A percentile compares a stretch with the other conserved stretches of the same genome.
These are phyloP conservation scores for Zaprionus obscuricornis DNA, from an alignment of 2,888 invertebrate genomes.

Conservation along the genomic window DNA sequence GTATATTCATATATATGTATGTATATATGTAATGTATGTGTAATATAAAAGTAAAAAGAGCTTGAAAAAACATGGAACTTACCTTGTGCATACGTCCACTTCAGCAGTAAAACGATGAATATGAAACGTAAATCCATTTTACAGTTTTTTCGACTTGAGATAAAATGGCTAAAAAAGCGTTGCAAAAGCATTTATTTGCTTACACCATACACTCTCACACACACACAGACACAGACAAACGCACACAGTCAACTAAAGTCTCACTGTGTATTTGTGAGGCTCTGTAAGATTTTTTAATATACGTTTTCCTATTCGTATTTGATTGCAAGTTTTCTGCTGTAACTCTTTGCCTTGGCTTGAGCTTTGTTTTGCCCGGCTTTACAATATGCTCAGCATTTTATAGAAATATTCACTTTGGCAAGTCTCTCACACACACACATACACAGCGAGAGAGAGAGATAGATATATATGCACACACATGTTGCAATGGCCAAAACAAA, in stretches of 20 bases:
- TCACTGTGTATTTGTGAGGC: conserved; percentile 23
- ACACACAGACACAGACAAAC: conserved; percentile 17
- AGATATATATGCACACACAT: conserved; percentile 15
- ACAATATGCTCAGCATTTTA: conserved; percentile 23
- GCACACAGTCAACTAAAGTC: conserved; percentile 26
- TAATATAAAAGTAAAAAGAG: too few species aligned
- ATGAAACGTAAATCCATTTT: conserved; percentile 81
- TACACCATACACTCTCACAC: conserved; percentile 36
- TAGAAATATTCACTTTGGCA: conserved; percentile 9
- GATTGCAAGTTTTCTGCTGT: conserved; percentile 47
- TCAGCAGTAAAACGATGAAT: conserved; percentile 80
- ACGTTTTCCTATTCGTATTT: conserved; percentile 38
- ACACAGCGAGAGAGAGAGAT: neutral
- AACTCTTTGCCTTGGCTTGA: conserved; percentile 18
- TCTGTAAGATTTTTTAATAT: conserved; percentile 17
- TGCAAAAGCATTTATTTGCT: conserved; percentile 76
- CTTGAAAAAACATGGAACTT: conserved; percentile 51
- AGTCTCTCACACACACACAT: conserved; percentile 13
- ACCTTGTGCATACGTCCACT: conserved; percentile 81
- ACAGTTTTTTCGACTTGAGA: conserved; percentile 72
- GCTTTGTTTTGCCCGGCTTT: conserved; percentile 23
- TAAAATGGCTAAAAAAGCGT: conserved; percentile 75
- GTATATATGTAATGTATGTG: neutral
- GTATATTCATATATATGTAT: neutral
- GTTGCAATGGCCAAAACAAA: conserved; percentile 26